Evolutionary conservation across 2,113 vertebrate species (phyloP).

Genomic region (Chionomys nivalis): DNA sequence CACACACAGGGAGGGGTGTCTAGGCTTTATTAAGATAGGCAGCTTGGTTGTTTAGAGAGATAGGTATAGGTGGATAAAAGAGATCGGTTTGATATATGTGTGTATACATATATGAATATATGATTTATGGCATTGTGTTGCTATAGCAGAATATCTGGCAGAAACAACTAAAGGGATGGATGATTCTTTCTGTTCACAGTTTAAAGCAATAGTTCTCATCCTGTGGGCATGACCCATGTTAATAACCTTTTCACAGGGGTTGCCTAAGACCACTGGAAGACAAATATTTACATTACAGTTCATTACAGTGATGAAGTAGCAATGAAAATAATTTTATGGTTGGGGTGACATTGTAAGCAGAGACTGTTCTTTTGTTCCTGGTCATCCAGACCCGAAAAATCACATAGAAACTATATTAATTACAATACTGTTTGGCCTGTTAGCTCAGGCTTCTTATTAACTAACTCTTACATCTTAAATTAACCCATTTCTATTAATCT

Average conservation of each 20-base stretch:
- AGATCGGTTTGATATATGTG: neutral
- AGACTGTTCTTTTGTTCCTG: no score
- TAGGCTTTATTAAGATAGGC: neutral
- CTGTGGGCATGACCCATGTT: neutral
- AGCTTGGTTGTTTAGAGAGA: conserved; percentile 1
- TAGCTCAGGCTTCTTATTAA: no score
- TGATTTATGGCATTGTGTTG: neutral
- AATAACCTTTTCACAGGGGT: neutral
- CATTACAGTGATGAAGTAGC: neutral
- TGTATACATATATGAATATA: no score
- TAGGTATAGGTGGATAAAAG: neutral
- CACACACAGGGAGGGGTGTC: neutral
- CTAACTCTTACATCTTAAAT: no score
- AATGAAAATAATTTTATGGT: neutral
- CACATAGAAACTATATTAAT: no score
- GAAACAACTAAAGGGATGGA: neutral
- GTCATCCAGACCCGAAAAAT: no score
- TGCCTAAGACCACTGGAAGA: neutral
- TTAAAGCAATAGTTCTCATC: neutral
- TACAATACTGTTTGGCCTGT: no score
- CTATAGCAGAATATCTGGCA: neutral
- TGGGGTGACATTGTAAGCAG: neutral
- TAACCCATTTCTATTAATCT: no score
- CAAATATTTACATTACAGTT: neutral
- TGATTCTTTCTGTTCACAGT: neutral